Conservation (phyloP, 2,888 invertebrate genomes). For the Eurytoma californica region DNA sequence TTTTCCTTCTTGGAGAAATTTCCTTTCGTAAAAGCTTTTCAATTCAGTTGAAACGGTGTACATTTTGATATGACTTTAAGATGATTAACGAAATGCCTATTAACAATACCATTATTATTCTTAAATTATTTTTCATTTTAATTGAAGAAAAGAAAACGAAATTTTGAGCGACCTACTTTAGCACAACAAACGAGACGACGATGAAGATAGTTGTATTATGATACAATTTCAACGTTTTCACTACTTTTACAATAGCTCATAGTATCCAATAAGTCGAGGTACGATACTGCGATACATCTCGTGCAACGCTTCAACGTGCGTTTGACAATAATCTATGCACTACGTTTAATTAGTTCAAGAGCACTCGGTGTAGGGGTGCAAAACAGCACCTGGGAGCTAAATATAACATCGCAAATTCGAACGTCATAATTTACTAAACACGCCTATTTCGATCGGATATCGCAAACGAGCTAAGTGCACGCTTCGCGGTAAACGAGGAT, state of each 20-base stretch:
- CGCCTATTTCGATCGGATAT: slow-evolving; percentile 14
- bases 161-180: too few relatives aligned
- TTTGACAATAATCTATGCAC: background rate
- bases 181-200: too few relatives aligned
- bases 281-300: background rate
- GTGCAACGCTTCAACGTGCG: background rate
- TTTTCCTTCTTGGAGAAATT: too few relatives aligned
- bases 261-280: background rate
- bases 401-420: slow-evolving; percentile 31
- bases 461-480: slow-evolving; percentile 14
- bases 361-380: background rate
- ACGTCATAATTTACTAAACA: slow-evolving; percentile 31
- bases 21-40: too few relatives aligned
- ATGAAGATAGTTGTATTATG: too few relatives aligned
- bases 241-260: background rate
- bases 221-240: background rate
- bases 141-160: too few relatives aligned
- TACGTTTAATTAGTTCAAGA: slow-evolving; percentile 25
- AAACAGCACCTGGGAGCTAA: background rate
- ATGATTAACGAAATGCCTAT: too few relatives aligned
- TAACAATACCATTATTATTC: too few relatives aligned
- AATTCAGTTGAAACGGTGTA: too few relatives aligned
- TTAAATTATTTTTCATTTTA: too few relatives aligned
- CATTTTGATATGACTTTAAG: too few relatives aligned
- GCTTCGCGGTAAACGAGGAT: background rate